Percentiles rank a stretch among this genome's conserved stretches.
Conservation (phyloP, 2,113 vertebrate species). For the Syrrhaptes paradoxus region DNA sequence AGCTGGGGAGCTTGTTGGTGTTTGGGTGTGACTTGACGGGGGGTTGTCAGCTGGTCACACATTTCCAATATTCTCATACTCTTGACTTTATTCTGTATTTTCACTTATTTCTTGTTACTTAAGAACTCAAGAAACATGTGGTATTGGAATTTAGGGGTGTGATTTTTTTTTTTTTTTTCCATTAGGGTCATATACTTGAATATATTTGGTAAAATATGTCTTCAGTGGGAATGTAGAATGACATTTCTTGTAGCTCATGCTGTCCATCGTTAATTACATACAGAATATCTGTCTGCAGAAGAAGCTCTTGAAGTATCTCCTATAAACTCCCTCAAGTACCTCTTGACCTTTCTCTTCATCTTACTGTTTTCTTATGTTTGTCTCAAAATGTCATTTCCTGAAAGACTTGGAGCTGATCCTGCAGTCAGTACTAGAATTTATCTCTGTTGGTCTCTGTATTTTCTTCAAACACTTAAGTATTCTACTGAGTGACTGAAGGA, state of each 20-base stretch:
- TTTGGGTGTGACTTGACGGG: not conserved
- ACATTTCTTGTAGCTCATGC: not conserved
- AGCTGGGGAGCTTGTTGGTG: not conserved
- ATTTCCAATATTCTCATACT: not conserved
- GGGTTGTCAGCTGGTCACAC: not conserved
- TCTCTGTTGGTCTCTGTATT: not conserved
- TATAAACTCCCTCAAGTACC: conserved; percentile 31
- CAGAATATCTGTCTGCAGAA: not conserved
- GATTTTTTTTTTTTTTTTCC: not conserved
- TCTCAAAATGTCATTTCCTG: conserved; percentile 34
- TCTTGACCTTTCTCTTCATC: conserved; percentile 51
- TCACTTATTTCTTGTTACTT: not conserved
- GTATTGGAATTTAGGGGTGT: not conserved
- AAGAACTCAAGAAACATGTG: not conserved
- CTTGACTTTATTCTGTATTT: not conserved
- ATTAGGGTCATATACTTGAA: not conserved
- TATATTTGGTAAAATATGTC: not conserved
- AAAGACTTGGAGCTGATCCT: not conserved
- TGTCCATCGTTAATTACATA: conserved; percentile 3
- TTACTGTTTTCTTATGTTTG: conserved; percentile 26
- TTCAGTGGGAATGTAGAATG: not conserved
- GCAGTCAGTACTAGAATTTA: not conserved
- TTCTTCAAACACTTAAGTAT: not conserved
- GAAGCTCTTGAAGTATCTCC: not conserved
- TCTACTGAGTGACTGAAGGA: not conserved